Conservation (phyloP, 2,113 vertebrate species). For the Carassius carassius region DNA sequence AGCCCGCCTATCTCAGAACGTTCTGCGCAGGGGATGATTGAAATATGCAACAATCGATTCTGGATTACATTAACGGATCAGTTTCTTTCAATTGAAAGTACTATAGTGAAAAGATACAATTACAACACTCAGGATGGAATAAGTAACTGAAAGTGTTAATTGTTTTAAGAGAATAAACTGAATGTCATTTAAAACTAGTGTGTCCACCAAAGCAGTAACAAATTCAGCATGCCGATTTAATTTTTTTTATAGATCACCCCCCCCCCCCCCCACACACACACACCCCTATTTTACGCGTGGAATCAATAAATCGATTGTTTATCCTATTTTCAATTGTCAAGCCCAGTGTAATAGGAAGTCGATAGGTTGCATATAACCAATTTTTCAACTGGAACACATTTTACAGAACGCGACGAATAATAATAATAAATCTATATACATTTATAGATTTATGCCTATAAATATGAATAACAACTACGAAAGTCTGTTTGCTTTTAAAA, state of each 20-base stretch:
- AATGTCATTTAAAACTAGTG: not conserved
- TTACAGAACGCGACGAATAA: not conserved
- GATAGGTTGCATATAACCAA: not conserved
- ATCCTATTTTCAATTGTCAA: not conserved
- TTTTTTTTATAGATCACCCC: no score
- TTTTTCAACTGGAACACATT: not conserved
- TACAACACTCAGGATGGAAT: slow-evolving; percentile 31
- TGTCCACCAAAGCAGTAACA: not conserved
- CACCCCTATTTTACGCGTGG: not conserved
- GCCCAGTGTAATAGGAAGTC: not conserved
- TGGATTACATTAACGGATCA: slow-evolving; percentile 47
- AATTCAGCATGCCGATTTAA: slow-evolving; percentile 5
- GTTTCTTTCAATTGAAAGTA: slow-evolving; percentile 33
- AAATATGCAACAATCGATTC: slow-evolving; percentile 42
- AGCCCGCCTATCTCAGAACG: not conserved
- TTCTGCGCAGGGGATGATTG: slow-evolving; percentile 6
- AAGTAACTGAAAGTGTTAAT: slow-evolving; percentile 26
- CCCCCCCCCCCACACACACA: no score
- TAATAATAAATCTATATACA: no score
- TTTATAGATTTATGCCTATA: no score
- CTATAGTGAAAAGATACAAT: slow-evolving; percentile 33
- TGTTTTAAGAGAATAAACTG: slow-evolving; percentile 11
- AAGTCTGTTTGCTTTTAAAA: slow-evolving; percentile 13
- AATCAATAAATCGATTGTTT: slow-evolving; percentile 26
- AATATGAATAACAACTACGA: not conserved